phyloP scores from a whole-genome alignment of 2,113 vertebrate genomes.

The Acanthochromis polyacanthus region DNA sequence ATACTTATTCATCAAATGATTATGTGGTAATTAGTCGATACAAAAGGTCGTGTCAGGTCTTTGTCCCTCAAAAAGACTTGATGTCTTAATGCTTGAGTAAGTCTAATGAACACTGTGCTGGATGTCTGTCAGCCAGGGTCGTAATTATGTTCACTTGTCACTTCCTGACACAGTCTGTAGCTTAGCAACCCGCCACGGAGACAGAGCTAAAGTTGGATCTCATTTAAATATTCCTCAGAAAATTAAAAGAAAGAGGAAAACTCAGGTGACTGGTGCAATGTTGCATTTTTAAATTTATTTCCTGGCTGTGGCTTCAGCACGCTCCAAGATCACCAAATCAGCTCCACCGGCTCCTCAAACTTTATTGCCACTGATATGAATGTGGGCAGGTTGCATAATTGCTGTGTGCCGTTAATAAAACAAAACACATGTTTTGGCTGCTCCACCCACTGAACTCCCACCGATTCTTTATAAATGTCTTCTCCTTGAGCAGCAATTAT shows the following conservation, averaged over 20 bases:
- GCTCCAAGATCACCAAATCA: neutral
- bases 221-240: constrained; percentile 59
- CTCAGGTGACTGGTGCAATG: constrained; percentile 11
- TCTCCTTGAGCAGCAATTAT: constrained; percentile 25
- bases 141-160: constrained; percentile 76
- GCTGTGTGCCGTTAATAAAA: constrained; percentile 53
- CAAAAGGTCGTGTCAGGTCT: constrained; percentile 49
- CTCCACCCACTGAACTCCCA: constrained; percentile 67
- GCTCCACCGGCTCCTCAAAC: neutral
- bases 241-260: constrained; percentile 4
- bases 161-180: constrained; percentile 73
- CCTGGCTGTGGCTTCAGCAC: neutral
- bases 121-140: constrained; percentile 71
- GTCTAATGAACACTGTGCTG: constrained; percentile 74
- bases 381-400: constrained; percentile 68
- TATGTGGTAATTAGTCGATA: constrained; percentile 54
- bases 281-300: neutral
- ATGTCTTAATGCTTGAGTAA: constrained; percentile 72
- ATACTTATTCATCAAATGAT: constrained; percentile 39
- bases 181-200: constrained; percentile 72
- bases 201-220: constrained; percentile 63
- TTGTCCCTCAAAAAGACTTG: constrained; percentile 55
- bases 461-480: constrained; percentile 49
- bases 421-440: constrained; percentile 64
- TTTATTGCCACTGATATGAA: constrained; percentile 17